Conservation (phyloP, 2,888 invertebrate species). For the Calameuta pallipes region DNA sequence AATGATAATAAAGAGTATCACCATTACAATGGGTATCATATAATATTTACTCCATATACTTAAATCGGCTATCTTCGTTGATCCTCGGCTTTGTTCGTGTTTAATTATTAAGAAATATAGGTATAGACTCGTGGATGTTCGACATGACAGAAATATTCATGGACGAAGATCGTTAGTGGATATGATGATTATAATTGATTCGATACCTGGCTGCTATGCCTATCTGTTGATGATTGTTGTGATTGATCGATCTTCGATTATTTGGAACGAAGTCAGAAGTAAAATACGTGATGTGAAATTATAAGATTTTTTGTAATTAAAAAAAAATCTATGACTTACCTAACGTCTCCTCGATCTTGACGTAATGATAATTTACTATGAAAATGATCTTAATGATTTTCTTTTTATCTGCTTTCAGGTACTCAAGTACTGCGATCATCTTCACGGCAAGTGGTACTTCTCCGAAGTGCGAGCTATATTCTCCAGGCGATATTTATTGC, state of each 20-base stretch:
- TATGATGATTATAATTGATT: background rate
- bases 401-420: conserved; percentile 75
- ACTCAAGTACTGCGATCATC: conserved; percentile 96
- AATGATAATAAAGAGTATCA: background rate
- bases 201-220: background rate
- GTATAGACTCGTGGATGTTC: background rate
- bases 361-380: background rate
- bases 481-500: conserved; percentile 94
- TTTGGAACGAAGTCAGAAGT: background rate
- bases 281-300: background rate
- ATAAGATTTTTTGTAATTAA: background rate
- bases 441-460: conserved; percentile 99
- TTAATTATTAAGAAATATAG: background rate
- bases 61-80: background rate
- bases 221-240: background rate
- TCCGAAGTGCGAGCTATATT: conserved; percentile 99
- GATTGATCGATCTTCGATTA: background rate
- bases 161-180: background rate
- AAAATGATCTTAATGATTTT: background rate
- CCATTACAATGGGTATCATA: background rate
- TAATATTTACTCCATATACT: background rate
- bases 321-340: background rate
- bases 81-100: background rate
- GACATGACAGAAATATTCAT: background rate
- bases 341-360: background rate